These are phyloP conservation scores for Pungitius pungitius DNA, from an alignment of 2,113 vertebrate genomes.

Conservation along the genomic window DNA sequence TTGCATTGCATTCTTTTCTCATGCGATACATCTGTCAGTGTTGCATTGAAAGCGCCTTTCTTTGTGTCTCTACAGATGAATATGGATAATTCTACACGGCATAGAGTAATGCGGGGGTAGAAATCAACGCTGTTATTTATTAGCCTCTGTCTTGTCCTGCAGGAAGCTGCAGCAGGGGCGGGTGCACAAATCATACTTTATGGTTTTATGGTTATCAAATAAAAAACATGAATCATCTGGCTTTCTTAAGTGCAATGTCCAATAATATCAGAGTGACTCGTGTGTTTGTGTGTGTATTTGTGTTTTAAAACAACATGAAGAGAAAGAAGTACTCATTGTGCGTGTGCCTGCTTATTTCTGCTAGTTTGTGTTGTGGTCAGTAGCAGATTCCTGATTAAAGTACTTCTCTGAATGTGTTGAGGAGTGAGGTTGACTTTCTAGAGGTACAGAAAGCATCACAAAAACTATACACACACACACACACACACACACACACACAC, in stretches of 20 bases:
- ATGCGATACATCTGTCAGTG: slow-evolving; percentile 30
- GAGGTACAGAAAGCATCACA: slow-evolving; percentile 36
- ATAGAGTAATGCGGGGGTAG: slow-evolving; percentile 56
- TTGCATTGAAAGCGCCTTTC: slow-evolving; percentile 52
- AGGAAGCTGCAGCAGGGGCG: slow-evolving; percentile 46
- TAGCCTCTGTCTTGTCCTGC: slow-evolving; percentile 57
- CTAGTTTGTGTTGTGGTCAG: slow-evolving; percentile 36
- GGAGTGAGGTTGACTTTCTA: not conserved
- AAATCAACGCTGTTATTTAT: slow-evolving; percentile 78
- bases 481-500: not conserved
- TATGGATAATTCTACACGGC: slow-evolving; percentile 51
- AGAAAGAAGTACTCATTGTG: slow-evolving; percentile 10
- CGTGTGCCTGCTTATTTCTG: slow-evolving; percentile 14
- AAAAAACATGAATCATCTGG: slow-evolving; percentile 76
- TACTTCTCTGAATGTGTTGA: slow-evolving; percentile 35
- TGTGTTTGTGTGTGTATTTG: slow-evolving; percentile 1
- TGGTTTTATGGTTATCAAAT: slow-evolving; percentile 80
- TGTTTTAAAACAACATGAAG: not conserved
- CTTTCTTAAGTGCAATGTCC: slow-evolving; percentile 72
- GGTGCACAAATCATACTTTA: slow-evolving; percentile 64
- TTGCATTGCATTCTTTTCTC: not conserved
- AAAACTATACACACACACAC: slow-evolving; percentile 58
- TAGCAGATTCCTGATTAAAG: slow-evolving; percentile 73
- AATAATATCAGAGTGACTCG: slow-evolving; percentile 66
- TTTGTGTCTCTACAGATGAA: slow-evolving; percentile 44